Base-by-base conservation (phyloP, 2,797 vertebrate species). In the Molothrus ater region DNA sequence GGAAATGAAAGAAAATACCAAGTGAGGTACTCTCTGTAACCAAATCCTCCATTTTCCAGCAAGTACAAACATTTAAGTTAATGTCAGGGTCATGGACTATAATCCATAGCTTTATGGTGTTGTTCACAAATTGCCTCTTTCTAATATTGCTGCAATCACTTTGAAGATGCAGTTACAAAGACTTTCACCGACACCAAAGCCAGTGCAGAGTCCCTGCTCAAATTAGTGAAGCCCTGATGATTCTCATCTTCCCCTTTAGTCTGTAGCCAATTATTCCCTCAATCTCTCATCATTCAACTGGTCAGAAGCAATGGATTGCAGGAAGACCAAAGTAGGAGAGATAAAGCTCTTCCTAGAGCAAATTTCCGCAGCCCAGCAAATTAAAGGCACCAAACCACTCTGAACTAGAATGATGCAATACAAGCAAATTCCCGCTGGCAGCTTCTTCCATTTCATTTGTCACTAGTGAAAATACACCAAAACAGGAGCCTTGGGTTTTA, bases 181-280 rank as follows among this genome's bases (percentile, higher is more conserved):
- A 32, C 12, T 50, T 69, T 5, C 42, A 73, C 20, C 31, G 32
- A 64, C 36, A 66, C 40, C 32, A 53, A 73, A 73, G 50, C 6
- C 63, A 75, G 42, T 2, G 20, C 13, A 38, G 18, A 74, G 31
- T 6, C 36, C 40, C 51, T 72, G 54, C 31, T 72, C 54, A 71
- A 54, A 63, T 24, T 13, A 80, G 9, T 2, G 3, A 82, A 15
- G 28, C 40, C 17, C 10, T 0, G 3, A 24, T 0, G 3, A 24
- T 28, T 75, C 31, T 57, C 36, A 61, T 31, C 56, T 15, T 71
- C 9, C 53, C 42, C 15, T 82, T 81, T 29, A 53, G 31, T 76
- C 56, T 65, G 19, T 7, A 65, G 28, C 16, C 43, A 38, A 17
- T 53, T 81, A 81, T 34, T 79, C 38, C 40, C 40, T 63, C 61